Evolutionary conservation across 2,113 vertebrate genomes (phyloP).

Genomic region (Trichomycterus rosablanca): DNA sequence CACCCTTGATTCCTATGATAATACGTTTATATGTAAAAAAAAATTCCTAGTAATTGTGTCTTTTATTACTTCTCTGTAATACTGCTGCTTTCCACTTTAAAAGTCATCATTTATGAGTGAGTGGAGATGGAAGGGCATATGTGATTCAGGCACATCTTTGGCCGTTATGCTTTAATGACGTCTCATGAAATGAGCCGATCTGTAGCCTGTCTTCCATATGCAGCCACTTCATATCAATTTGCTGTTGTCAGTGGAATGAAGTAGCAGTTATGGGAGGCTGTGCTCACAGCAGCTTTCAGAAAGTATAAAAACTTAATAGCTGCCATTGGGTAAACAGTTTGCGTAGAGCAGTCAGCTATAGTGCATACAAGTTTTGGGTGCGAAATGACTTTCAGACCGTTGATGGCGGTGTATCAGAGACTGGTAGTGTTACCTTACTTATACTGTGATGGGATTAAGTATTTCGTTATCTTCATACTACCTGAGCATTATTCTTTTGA

Average conservation of each 20-base stretch:
- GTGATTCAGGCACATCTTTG: conserved; percentile 76
- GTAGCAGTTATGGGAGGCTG: conserved; percentile 61
- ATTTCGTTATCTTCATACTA: too few species aligned
- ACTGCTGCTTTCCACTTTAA: conserved; percentile 17
- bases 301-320: conserved; percentile 78
- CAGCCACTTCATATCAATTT: conserved; percentile 87
- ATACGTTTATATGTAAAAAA: too few species aligned
- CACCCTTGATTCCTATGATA: too few species aligned
- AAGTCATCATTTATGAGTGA: conserved; percentile 30
- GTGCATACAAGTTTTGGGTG: not conserved
- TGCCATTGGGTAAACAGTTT: conserved; percentile 80
- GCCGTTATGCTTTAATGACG: conserved; percentile 78
- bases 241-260: conserved; percentile 79
- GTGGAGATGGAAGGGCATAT: conserved; percentile 68
- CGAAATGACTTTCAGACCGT: not conserved
- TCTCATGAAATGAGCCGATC: conserved; percentile 81
- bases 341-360: conserved; percentile 30
- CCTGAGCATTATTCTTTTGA: too few species aligned
- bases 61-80: conserved; percentile 9
- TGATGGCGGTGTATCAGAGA: conserved; percentile 43
- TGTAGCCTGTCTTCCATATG: conserved; percentile 78
- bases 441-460: too few species aligned
- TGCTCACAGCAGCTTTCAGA: conserved; percentile 64
- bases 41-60: too few species aligned
- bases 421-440: too few species aligned